phyloP scores from a whole-genome alignment of 1,140 invertebrate species.

The Parasteatoda tepidariorum region DNA sequence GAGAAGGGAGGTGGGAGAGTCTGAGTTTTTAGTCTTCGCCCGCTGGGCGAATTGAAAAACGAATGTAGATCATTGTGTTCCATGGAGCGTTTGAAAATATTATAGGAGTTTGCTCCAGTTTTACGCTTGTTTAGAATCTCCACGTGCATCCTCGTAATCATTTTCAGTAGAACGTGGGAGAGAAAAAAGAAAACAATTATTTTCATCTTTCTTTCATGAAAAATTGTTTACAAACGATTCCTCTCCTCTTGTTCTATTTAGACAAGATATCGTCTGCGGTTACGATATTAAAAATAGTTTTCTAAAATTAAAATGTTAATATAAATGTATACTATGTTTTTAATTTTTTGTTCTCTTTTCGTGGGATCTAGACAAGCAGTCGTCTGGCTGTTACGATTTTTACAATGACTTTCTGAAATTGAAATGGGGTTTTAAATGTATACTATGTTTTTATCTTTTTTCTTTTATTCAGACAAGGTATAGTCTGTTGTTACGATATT shows the following conservation, averaged over 20 bases:
- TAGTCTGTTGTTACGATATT: not conserved
- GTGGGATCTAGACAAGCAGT: no score
- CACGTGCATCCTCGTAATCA: not conserved
- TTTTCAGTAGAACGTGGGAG: not conserved
- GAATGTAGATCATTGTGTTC: constrained; percentile 47
- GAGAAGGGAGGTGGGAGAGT: not conserved
- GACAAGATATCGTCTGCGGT: not conserved
- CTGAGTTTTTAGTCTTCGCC: not conserved
- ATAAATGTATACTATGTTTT: no score
- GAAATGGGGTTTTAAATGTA: no score
- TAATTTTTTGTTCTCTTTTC: no score
- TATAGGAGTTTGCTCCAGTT: constrained; percentile 34
- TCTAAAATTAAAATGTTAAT: no score
- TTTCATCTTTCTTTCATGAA: not conserved
- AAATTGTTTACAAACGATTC: not conserved
- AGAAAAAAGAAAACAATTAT: not conserved
- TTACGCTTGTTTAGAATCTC: not conserved
- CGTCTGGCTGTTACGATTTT: no score
- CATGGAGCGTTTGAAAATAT: constrained; percentile 23
- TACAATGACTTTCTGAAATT: no score
- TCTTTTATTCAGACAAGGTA: not conserved
- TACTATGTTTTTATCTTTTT: no score
- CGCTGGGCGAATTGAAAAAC: not conserved
- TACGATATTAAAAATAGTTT: not conserved
- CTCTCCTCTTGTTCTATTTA: not conserved